phyloP scores from a whole-genome alignment of 1,140 invertebrate species.

The Saccostrea cuccullata region DNA sequence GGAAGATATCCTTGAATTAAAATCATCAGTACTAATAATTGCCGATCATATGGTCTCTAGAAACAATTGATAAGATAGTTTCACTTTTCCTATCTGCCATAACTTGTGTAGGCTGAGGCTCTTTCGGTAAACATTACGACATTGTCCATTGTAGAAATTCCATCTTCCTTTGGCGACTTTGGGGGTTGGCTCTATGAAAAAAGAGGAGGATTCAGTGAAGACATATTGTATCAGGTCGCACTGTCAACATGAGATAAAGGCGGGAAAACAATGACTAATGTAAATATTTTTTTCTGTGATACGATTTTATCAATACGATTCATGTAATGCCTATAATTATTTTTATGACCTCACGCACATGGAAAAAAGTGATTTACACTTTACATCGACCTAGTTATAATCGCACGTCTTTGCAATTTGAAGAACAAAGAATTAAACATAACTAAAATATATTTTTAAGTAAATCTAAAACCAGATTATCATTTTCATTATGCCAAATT shows the following conservation, averaged over 20 bases:
- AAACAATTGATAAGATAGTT: background rate
- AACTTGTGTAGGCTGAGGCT: background rate
- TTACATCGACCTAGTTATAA: too few species aligned
- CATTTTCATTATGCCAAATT: too few species aligned
- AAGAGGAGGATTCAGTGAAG: background rate
- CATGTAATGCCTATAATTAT: slow-evolving; percentile 25
- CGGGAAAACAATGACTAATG: slow-evolving; percentile 21
- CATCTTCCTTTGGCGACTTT: background rate
- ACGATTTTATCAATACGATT: background rate
- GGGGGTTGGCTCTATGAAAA: background rate
- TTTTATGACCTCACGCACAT: background rate
- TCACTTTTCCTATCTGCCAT: background rate
- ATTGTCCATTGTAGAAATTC: background rate
- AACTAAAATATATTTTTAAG: too few species aligned
- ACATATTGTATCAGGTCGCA: background rate
- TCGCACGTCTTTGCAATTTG: too few species aligned
- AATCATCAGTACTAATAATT: background rate
- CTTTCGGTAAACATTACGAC: background rate
- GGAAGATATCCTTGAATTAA: background rate
- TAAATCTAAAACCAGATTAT: too few species aligned
- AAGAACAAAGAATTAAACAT: too few species aligned
- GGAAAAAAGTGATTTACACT: background rate
- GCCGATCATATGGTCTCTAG: background rate
- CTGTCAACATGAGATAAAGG: slow-evolving; percentile 7
- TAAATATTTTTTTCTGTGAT: slow-evolving; percentile 22